Evolutionary conservation across 2,797 vertebrate species (phyloP), one percentile per base, ranked within the genome.

Genomic region (Rhodeus uyekii): DNA sequence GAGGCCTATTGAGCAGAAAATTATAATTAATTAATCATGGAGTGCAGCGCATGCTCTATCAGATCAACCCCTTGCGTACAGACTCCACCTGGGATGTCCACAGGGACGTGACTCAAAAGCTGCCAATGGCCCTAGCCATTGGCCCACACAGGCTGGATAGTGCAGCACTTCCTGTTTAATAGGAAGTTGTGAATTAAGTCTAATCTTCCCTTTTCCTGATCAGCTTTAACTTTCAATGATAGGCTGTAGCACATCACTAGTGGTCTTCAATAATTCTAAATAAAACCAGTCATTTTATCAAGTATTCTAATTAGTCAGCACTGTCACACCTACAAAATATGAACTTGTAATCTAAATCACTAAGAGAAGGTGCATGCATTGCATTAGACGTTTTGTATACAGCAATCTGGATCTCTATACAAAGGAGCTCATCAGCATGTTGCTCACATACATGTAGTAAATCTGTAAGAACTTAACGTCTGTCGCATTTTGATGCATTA

Each of bases 11-110:
- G 91, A 92, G 92, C 92, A 92, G 91, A 93, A 94, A 93, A 93
- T 92, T 89, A 92, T 93, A 93, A 94, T 93, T 92, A 94, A 94
- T 94, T 92, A 92, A 94, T 94, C 90, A 93, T 91, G 88, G 87
- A 91, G 91, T 89, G 88, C 86, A 88, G 90, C 86, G 87, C 88
- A 90, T 90, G 90, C 89, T 89, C 86, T 14, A 87, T 87, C 91
- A 91, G 90, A 92, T 92, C 92, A 92, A 92, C 87, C 90, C 89
- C 88, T 88, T 90, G 91, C 90, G 93, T 90, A 91, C 91, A 90
- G 90, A 85, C 89, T 89, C 90, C 87, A 88, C 83, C 84, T 76
- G 53, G 68, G 91, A 85, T 85, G 89, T 92, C 93, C 85, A 44
- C 88, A 68, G 89, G 90, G 90, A 91, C 46, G 42, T n/a, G 46